phyloP scores from a whole-genome alignment of 2,797 vertebrate species.

The Phrynocephalus forsythii region DNA sequence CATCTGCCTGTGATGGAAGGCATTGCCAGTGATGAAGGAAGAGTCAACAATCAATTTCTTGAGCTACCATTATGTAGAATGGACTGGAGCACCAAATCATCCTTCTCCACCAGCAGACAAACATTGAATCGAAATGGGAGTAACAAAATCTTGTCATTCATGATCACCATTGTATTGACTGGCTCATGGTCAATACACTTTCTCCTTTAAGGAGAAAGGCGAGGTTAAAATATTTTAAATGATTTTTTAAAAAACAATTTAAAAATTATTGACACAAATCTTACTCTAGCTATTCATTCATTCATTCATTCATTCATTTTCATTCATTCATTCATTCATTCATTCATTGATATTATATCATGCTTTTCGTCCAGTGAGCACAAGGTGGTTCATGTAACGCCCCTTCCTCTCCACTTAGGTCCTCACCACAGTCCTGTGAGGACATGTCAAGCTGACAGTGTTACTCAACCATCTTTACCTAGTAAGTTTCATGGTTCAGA shows the following conservation, averaged over 20 bases:
- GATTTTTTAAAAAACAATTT: too few species aligned
- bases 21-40: not conserved
- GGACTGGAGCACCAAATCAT: not conserved
- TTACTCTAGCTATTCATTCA: not conserved
- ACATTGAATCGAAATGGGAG: not conserved
- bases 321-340: too few species aligned
- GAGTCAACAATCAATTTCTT: not conserved
- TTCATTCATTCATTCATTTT: too few species aligned
- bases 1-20: not conserved
- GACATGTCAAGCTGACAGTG: too few species aligned
- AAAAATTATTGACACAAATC: not conserved
- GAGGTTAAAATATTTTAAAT: too few species aligned
- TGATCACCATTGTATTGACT: not conserved
- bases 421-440: too few species aligned
- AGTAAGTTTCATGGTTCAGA: not conserved
- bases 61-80: not conserved
- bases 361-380: too few species aligned
- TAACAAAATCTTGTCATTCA: not conserved
- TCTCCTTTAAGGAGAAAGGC: too few species aligned
- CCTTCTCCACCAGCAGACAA: not conserved
- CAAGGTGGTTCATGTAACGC: too few species aligned
- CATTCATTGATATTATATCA: too few species aligned
- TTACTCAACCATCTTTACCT: too few species aligned
- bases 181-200: not conserved
- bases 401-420: too few species aligned